These are phyloP conservation scores for Cephalotes varians DNA, from an alignment of 2,888 invertebrate genomes.

Conservation along the genomic window DNA sequence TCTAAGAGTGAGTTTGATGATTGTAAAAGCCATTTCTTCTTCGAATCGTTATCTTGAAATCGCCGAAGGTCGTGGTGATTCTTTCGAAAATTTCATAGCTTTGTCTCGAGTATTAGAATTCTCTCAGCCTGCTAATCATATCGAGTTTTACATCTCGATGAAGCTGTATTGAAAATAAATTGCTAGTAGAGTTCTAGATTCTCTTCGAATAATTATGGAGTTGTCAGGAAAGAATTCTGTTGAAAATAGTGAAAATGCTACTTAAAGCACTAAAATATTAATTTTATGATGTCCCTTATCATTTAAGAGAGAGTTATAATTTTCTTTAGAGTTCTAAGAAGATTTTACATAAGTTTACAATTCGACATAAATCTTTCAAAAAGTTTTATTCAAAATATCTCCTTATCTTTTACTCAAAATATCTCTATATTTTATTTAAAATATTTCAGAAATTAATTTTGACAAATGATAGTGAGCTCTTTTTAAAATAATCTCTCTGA, in stretches of 20 bases:
- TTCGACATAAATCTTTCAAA: no score
- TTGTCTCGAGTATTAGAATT: not conserved
- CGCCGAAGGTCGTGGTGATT: not conserved
- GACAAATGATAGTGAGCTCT: no score
- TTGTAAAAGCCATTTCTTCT: constrained; percentile 1
- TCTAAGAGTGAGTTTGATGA: no score
- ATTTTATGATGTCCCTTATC: not conserved
- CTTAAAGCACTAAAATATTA: not conserved
- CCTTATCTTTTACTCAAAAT: no score
- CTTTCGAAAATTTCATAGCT: not conserved
- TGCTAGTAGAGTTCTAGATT: not conserved
- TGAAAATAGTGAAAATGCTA: not conserved
- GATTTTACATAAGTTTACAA: not conserved
- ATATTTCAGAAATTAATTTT: no score
- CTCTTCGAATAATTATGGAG: not conserved
- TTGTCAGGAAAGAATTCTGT: not conserved
- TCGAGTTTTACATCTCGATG: not conserved
- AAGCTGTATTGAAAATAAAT: not conserved
- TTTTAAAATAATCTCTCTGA: not conserved
- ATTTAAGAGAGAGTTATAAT: not conserved
- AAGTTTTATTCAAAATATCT: no score
- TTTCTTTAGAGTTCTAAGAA: not conserved
- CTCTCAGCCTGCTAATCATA: not conserved
- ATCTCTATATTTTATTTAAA: no score
- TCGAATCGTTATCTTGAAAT: constrained; percentile 13